These are phyloP conservation scores for Agrenia bidenticulata DNA, from an alignment of 2,888 invertebrate genomes.

Conservation along the genomic window DNA sequence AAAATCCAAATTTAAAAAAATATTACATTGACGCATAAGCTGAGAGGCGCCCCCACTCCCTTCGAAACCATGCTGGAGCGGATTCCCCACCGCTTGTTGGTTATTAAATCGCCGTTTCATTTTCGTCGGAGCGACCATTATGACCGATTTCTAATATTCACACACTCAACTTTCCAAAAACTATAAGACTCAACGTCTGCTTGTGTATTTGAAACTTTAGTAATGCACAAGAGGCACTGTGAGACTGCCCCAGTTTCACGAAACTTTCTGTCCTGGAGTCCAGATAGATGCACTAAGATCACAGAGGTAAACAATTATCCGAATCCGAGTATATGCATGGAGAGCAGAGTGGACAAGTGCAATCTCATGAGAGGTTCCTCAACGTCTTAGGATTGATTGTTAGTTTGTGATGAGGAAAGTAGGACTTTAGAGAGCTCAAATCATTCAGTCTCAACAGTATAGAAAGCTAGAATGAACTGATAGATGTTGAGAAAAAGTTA, in stretches of 20 bases:
- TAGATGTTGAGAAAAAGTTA: conserved; percentile 17
- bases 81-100: conserved; percentile 23
- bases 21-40: conserved; percentile 16
- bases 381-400: neutral
- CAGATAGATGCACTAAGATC: too few relatives aligned
- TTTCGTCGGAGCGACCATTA: conserved; percentile 41
- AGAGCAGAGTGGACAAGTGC: too few relatives aligned
- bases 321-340: too few relatives aligned
- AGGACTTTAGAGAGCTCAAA: neutral
- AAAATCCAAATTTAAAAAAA: neutral
- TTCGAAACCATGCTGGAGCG: conserved; percentile 15
- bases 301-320: too few relatives aligned
- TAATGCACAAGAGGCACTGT: too few relatives aligned
- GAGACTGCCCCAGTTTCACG: too few relatives aligned
- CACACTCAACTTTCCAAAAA: conserved; percentile 1
- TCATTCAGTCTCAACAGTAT: conserved; percentile 7
- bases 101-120: conserved; percentile 34
- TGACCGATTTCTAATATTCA: neutral
- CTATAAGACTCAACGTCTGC: neutral
- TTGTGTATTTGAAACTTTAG: neutral
- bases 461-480: conserved; percentile 18
- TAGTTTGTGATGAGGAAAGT: neutral
- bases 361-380: too few relatives aligned
- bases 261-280: too few relatives aligned
- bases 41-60: neutral